Percentiles rank a stretch among this genome's conserved stretches.
phyloP scores from a whole-genome alignment of 1,140 invertebrate genomes.

The Drosophila watanabei region DNA sequence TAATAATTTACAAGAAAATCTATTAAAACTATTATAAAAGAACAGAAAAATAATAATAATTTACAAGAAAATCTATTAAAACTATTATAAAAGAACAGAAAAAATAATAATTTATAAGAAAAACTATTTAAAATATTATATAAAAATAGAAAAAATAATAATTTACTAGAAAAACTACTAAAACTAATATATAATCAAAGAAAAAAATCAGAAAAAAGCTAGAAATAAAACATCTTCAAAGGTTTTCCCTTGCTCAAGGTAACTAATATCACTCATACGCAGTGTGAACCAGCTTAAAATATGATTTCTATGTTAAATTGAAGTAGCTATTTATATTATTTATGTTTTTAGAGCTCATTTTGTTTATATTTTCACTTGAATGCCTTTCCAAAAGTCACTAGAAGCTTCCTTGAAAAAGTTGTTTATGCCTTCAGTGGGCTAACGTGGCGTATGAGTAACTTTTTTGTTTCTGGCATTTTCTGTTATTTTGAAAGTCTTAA shows the following conservation, averaged over 20 bases:
- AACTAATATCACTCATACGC: conserved; percentile 25
- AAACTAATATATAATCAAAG: too few species aligned
- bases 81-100: too few species aligned
- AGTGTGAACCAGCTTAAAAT: not conserved
- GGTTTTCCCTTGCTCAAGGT: not conserved
- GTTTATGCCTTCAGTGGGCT: not conserved
- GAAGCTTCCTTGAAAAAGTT: conserved; percentile 15
- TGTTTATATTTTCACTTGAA: not conserved
- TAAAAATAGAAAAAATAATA: not conserved
- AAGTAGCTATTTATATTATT: too few species aligned
- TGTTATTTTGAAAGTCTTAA: not conserved
- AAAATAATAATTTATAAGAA: not conserved
- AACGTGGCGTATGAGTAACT: conserved; percentile 30
- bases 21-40: too few species aligned
- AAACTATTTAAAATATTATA: not conserved
- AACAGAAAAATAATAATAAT: too few species aligned
- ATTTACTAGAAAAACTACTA: too few species aligned
- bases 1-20: not conserved
- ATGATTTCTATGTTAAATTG: not conserved
- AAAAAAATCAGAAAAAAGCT: too few species aligned
- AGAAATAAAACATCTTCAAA: not conserved
- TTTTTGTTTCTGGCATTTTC: conserved; percentile 2
- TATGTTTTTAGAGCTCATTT: not conserved
- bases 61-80: not conserved
- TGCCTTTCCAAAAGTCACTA: not conserved